A percentile compares a stretch with the other conserved stretches of the same genome.
phyloP scores from a whole-genome alignment of 2,797 vertebrate genomes.

The Discoglossus pictus region DNA sequence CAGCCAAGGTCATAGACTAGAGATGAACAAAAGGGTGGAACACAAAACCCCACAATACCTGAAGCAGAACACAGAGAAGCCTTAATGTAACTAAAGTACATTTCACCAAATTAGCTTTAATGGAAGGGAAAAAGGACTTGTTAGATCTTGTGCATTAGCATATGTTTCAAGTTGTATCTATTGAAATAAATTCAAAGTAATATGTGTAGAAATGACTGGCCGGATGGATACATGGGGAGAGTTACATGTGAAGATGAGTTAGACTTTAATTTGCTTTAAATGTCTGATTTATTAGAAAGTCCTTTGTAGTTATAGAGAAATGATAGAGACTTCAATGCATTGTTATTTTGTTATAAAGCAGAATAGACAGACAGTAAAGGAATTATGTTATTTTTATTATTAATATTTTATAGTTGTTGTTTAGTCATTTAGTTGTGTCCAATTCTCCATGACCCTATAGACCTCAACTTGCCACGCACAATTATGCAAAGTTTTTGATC shows the following conservation, averaged over 20 bases:
- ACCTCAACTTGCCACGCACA: too few relatives aligned
- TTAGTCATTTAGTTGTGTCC: too few relatives aligned
- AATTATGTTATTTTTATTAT: too few relatives aligned
- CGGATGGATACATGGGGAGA: background rate
- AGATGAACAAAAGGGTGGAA: slow-evolving; percentile 23
- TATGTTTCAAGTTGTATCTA: slow-evolving; percentile 31
- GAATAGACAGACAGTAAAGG: too few relatives aligned
- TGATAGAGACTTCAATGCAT: too few relatives aligned
- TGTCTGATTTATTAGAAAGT: too few relatives aligned
- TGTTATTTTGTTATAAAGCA: too few relatives aligned
- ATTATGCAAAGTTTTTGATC: too few relatives aligned
- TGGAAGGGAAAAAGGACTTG: slow-evolving; percentile 19
- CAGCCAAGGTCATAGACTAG: slow-evolving; percentile 1
- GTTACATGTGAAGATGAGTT: background rate
- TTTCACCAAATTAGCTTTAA: slow-evolving; percentile 42
- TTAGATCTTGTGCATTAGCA: slow-evolving; percentile 44
- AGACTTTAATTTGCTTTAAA: background rate
- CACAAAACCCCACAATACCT: slow-evolving; percentile 19
- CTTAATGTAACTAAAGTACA: slow-evolving; percentile 24
- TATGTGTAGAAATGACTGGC: slow-evolving; percentile 15
- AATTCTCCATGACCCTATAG: too few relatives aligned
- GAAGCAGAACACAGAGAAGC: slow-evolving; percentile 16
- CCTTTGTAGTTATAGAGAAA: too few relatives aligned
- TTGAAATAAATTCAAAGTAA: slow-evolving; percentile 30
- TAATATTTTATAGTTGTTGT: too few relatives aligned